Percentiles rank a stretch among this genome's conserved stretches.
phyloP scores from a whole-genome alignment of 2,797 vertebrate species.

The Nannoperca australis region DNA sequence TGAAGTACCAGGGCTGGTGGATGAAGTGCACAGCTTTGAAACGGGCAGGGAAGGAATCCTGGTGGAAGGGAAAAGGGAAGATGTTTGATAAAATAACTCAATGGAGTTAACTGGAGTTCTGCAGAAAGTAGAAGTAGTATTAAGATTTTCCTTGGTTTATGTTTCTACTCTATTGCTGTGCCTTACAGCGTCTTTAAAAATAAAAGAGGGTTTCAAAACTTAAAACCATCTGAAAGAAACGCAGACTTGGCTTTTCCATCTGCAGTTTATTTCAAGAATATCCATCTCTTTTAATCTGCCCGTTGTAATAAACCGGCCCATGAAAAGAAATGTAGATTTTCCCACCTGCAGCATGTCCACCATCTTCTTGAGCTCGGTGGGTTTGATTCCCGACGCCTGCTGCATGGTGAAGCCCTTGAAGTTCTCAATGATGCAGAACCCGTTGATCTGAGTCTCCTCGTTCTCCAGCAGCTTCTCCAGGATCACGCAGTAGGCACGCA shows the following conservation, averaged over 20 bases:
- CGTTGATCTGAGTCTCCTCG: conserved; percentile 98
- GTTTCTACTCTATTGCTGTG: not conserved
- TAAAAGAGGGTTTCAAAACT: no score
- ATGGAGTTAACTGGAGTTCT: not conserved
- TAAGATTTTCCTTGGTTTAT: not conserved
- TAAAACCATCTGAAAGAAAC: not conserved
- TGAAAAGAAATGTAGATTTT: not conserved
- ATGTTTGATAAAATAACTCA: not conserved
- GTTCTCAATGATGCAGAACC: conserved; percentile 98
- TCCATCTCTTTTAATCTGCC: no score
- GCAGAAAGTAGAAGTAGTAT: not conserved
- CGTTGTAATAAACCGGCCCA: not conserved
- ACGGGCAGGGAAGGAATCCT: conserved; percentile 98
- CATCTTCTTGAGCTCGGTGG: conserved; percentile 98
- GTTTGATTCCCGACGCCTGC: conserved; percentile 95
- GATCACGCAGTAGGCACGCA: conserved; percentile 97
- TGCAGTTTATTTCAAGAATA: not conserved
- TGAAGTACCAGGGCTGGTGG: conserved; percentile 99
- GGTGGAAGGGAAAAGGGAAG: conserved; percentile 15
- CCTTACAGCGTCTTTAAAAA: not conserved
- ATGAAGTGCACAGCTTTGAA: conserved; percentile 99
- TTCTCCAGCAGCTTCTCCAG: conserved; percentile 97
- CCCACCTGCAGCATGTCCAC: conserved; percentile 99
- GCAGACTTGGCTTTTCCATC: not conserved
- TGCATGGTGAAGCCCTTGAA: conserved; percentile 99